Percentiles rank a stretch among this genome's conserved stretches.
phyloP scores from a whole-genome alignment of 2,888 invertebrate genomes.

The Apamea sordens region DNA sequence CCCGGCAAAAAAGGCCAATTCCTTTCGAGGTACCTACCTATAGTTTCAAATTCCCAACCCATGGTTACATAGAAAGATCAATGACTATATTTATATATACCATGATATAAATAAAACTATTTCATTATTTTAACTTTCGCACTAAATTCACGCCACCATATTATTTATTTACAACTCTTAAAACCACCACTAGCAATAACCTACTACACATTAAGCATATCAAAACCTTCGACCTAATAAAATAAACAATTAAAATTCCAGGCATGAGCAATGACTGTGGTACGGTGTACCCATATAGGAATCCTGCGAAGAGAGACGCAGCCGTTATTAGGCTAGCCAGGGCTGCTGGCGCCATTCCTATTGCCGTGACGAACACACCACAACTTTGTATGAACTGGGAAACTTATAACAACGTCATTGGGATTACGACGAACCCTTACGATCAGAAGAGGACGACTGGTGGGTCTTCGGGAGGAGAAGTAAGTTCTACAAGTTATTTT shows the following conservation, averaged over 20 bases:
- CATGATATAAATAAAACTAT: background rate
- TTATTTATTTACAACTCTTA: conserved; percentile 16
- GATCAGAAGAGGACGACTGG: conserved; percentile 95
- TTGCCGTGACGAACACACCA: conserved; percentile 97
- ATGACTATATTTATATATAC: background rate
- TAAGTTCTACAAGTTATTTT: conserved; percentile 71
- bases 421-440: conserved; percentile 97
- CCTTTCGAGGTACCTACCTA: too few relatives aligned
- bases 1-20: too few relatives aligned
- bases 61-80: background rate
- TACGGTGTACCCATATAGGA: conserved; percentile 89
- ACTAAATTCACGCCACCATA: background rate
- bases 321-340: conserved; percentile 92
- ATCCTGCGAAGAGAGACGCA: conserved; percentile 93
- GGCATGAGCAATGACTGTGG: conserved; percentile 95
- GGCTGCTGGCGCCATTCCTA: conserved; percentile 95
- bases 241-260: conserved; percentile 72
- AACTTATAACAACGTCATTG: conserved; percentile 96
- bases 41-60: background rate
- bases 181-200: conserved; percentile 17
- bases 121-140: background rate
- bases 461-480: conserved; percentile 97
- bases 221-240: conserved; percentile 35
- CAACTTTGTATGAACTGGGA: conserved; percentile 98
- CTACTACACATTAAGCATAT: conserved; percentile 22